Conservation (phyloP, 2,888 invertebrate genomes). For the Cyclophora albipunctata region DNA sequence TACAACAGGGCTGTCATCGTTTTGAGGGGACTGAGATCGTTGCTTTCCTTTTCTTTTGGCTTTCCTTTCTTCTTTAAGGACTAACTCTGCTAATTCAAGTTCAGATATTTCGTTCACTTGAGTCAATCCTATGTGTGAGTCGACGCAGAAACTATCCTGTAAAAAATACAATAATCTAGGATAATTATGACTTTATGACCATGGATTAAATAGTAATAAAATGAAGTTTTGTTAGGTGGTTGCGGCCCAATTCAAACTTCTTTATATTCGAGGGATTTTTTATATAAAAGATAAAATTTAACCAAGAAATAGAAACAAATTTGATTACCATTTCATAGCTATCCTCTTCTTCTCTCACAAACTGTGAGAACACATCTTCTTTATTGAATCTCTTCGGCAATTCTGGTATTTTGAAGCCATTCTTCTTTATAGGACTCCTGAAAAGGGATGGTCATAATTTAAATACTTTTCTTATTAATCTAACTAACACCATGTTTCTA, state of each 20-base stretch:
- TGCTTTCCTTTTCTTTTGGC: constrained; percentile 27
- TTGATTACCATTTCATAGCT: constrained; percentile 66
- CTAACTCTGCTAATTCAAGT: constrained; percentile 79
- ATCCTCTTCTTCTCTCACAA: constrained; percentile 63
- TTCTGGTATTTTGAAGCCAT: constrained; percentile 78
- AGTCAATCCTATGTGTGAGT: constrained; percentile 71
- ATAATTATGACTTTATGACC: neutral
- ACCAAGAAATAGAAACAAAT: too few relatives aligned
- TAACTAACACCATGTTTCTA: too few relatives aligned
- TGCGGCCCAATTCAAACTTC: too few relatives aligned
- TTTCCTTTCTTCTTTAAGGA: constrained; percentile 51
- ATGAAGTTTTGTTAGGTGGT: too few relatives aligned
- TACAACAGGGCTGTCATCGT: constrained; percentile 47
- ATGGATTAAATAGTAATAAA: too few relatives aligned
- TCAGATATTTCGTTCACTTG: constrained; percentile 66
- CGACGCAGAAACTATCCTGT: constrained; percentile 80
- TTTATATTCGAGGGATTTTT: too few relatives aligned
- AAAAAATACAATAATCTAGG: constrained; percentile 1
- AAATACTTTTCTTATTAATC: neutral
- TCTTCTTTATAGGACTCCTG: constrained; percentile 75
- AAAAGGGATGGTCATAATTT: constrained; percentile 14
- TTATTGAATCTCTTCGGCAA: constrained; percentile 51
- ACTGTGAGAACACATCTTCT: constrained; percentile 70
- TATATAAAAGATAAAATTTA: too few relatives aligned
- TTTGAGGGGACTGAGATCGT: constrained; percentile 11